Evolutionary conservation across 35 echinoderm and acorn worm species (phyloP).

Genomic region (Acanthaster planci): DNA sequence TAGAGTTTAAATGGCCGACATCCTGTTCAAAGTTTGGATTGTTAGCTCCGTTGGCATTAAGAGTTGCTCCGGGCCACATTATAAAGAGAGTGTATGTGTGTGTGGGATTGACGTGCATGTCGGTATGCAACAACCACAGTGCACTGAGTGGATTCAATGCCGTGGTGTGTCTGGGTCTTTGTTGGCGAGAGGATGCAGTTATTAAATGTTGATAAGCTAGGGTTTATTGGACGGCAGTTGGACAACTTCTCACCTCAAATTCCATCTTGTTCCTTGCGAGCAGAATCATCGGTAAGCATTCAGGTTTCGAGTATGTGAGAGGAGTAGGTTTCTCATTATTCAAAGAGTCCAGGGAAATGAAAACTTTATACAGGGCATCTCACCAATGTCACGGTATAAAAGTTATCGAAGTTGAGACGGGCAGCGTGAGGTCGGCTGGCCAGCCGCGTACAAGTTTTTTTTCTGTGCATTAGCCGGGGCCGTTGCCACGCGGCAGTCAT

Average conservation of each 20-base stretch:
- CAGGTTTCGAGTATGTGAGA: background rate
- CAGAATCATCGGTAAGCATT: background rate
- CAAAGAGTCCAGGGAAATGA: background rate
- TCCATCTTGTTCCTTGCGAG: background rate
- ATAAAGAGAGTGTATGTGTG: background rate
- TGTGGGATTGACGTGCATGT: background rate
- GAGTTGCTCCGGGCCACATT: background rate
- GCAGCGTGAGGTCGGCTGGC: background rate
- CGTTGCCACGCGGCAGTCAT: conserved; percentile 29
- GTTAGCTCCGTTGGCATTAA: background rate
- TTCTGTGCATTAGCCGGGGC: background rate
- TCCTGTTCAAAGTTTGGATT: conserved; percentile 8
- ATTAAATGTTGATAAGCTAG: background rate
- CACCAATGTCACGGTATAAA: background rate
- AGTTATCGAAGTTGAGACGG: conserved; percentile 10
- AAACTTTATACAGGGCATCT: conserved; percentile 8
- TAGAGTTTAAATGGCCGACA: conserved; percentile 21
- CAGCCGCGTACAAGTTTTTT: background rate
- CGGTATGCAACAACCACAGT: background rate
- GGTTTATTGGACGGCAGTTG: background rate
- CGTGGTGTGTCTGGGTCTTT: background rate
- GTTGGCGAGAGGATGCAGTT: conserved; percentile 13
- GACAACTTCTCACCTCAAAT: conserved; percentile 6
- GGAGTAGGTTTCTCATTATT: too few relatives aligned
- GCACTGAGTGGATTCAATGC: background rate